Conservation (phyloP, 2,113 vertebrate genomes). For the Apeltes quadracus region DNA sequence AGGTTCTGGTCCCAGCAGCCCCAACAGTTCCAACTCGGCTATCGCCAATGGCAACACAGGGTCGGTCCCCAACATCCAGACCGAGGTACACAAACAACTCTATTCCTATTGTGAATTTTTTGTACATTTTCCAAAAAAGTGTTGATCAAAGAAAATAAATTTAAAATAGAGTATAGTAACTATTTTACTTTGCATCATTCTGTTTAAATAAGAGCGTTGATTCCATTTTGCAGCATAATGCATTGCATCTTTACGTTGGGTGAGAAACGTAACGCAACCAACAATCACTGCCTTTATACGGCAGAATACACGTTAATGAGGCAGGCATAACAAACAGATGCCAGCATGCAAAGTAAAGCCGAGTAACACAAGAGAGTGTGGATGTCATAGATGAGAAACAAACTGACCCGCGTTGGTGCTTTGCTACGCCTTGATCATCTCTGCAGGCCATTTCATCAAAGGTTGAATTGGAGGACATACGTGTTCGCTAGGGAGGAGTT, state of each 20-base stretch:
- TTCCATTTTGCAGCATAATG: too few species aligned
- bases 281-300: too few species aligned
- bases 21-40: conserved; percentile 72
- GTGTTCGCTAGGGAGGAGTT: not conserved
- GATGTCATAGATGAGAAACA: not conserved
- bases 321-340: too few species aligned
- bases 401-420: not conserved
- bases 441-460: not conserved
- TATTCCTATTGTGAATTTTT: not conserved
- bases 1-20: conserved; percentile 76
- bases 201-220: too few species aligned
- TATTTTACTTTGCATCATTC: too few species aligned
- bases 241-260: too few species aligned
- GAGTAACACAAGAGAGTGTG: too few species aligned
- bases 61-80: conserved; percentile 76
- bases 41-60: conserved; percentile 75
- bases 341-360: too few species aligned
- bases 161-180: not conserved
- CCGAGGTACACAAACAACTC: conserved; percentile 53
- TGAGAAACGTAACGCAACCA: too few species aligned
- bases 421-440: not conserved
- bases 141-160: not conserved
- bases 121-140: not conserved
- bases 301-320: too few species aligned
- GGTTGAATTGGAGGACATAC: not conserved